phyloP scores from a whole-genome alignment of 2,797 vertebrate genomes.

The Melopsittacus undulatus region DNA sequence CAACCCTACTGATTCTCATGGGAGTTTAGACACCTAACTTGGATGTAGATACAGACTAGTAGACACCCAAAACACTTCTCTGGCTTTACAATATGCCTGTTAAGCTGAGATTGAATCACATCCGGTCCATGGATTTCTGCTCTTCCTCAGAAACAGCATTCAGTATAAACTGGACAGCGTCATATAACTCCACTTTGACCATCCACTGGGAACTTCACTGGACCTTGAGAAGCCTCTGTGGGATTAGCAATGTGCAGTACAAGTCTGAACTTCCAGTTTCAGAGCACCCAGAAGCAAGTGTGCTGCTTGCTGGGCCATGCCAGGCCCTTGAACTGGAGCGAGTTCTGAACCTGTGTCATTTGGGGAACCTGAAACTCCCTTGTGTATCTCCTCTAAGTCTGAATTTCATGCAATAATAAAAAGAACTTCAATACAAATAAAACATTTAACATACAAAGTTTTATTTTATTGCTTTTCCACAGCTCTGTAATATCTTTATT shows the following conservation, averaged over 20 bases:
- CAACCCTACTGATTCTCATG: neutral
- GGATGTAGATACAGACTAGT: neutral
- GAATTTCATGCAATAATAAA: neutral
- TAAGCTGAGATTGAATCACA: neutral
- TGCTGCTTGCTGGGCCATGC: rapidly evolving
- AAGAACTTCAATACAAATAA: neutral
- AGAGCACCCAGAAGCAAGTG: rapidly evolving
- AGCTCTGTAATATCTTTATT: neutral
- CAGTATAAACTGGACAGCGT: neutral
- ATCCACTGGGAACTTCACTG: neutral
- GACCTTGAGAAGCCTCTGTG: neutral
- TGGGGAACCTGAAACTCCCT: neutral
- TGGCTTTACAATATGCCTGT: neutral
- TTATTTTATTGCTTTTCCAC: neutral
- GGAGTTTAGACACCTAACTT: neutral
- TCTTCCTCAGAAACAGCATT: neutral
- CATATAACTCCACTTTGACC: neutral
- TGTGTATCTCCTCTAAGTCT: neutral
- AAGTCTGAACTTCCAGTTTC: neutral
- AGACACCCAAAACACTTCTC: neutral
- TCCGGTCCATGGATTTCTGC: neutral
- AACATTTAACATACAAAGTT: neutral
- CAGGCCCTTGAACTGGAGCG: neutral
- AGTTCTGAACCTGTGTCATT: neutral
- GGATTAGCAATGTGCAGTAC: rapidly evolving